Evolutionary conservation across 2,888 invertebrate genomes (phyloP).

Genomic region (Cryptocephalus primarius): DNA sequence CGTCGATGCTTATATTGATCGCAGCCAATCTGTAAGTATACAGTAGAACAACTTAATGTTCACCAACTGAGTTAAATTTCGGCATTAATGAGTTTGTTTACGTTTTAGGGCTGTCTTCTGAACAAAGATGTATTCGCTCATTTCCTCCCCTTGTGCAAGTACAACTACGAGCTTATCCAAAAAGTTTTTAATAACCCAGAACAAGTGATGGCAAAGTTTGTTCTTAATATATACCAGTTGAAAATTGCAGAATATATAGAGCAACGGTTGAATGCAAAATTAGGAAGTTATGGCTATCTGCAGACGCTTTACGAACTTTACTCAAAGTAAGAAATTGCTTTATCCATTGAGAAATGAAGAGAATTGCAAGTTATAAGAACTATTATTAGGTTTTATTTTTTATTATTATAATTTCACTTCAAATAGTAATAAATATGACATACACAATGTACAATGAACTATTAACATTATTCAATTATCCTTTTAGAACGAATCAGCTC

Average conservation of each 20-base stretch:
- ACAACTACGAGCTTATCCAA: slow-evolving; percentile 71
- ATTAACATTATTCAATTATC: too few relatives aligned
- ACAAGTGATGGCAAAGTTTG: slow-evolving; percentile 96
- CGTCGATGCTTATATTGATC: slow-evolving; percentile 93
- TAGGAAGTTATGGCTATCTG: slow-evolving; percentile 80
- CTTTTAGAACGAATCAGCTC: slow-evolving; percentile 59
- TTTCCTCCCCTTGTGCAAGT: slow-evolving; percentile 79
- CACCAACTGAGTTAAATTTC: too few relatives aligned
- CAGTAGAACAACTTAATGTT: not conserved
- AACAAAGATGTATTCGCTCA: slow-evolving; percentile 86
- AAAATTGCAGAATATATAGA: slow-evolving; percentile 80
- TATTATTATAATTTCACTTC: too few relatives aligned
- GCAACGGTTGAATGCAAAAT: slow-evolving; percentile 67
- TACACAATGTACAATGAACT: not conserved
- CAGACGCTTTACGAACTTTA: slow-evolving; percentile 82
- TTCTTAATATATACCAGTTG: slow-evolving; percentile 87
- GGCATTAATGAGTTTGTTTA: not conserved
- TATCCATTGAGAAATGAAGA: too few relatives aligned
- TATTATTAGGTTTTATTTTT: too few relatives aligned
- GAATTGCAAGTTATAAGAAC: too few relatives aligned
- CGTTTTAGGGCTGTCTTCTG: slow-evolving; percentile 63
- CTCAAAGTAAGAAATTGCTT: slow-evolving; percentile 52
- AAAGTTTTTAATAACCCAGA: slow-evolving; percentile 92
- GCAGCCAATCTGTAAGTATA: slow-evolving; percentile 73
- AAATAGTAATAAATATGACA: too few relatives aligned